Evolutionary conservation across 2,113 vertebrate species (phyloP).

Genomic region (Pollachius pollachius): DNA sequence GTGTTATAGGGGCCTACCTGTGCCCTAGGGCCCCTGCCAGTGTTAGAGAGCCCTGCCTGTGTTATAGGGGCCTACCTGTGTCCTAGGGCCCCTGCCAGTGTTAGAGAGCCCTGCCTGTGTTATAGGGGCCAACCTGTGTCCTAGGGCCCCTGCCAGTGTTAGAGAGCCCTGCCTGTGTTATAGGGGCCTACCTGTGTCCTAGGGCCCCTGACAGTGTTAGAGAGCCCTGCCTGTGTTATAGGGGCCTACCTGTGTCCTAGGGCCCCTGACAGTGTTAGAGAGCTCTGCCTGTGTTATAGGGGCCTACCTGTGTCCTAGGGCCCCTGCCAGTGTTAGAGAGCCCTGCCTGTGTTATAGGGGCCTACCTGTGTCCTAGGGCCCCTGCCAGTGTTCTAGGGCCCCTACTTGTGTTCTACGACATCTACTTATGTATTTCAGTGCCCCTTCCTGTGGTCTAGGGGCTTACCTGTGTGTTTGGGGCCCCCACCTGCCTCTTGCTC

Average conservation of each 20-base stretch:
- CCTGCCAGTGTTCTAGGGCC: neutral
- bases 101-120: too few species aligned
- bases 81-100: neutral
- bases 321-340: neutral
- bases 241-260: neutral
- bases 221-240: neutral
- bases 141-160: neutral
- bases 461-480: neutral
- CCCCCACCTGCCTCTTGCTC: constrained; percentile 51
- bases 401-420: neutral
- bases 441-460: neutral
- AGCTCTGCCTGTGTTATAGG: neutral
- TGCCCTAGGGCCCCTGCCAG: neutral
- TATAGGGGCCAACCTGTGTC: too few species aligned
- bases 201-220: neutral
- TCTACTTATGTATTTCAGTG: neutral
- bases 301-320: constrained; percentile 35
- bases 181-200: neutral
- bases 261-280: too few species aligned
- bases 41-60: neutral
- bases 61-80: neutral
- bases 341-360: too few species aligned
- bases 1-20: constrained; percentile 33
- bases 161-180: neutral
- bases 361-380: neutral